Evolutionary conservation across 2,113 vertebrate species (phyloP), one percentile per base, ranked within the genome.

Genomic region (Anoplopoma fimbria): DNA sequence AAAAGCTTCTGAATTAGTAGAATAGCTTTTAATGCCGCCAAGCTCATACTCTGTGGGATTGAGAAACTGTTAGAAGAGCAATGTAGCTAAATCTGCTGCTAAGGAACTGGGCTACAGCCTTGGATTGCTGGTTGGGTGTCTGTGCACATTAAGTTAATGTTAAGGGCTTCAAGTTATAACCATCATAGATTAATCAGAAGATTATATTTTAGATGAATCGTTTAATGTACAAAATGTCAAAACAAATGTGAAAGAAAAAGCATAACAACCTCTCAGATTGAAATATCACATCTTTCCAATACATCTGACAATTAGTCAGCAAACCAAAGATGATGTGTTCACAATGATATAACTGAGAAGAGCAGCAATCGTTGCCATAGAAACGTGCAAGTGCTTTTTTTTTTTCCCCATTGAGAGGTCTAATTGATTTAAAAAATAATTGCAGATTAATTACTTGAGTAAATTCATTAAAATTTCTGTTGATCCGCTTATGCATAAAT

Each of bases 1-100:
- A 60, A 65, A 71, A 77, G 75, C 79, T 25, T 79, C 21, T 69
- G 55, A 76, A 72, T 82, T 76, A 69, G 45, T n/a, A 47, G n/a
- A 34, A 13, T 67, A 34, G 51, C 33, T 75, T 53, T 68, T 60
- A 63, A 49, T 25, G 31, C 57, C 62, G 31, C 73, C 65, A 83
- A 75, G 15, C n/a, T 17, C 42, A n/a, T 47, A 36, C 58, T 70
- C 69, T 55, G 69, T 40, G 79, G 47, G 64, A 74, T 77, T 86
- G 61, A 72, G 40, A 74, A 31, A 27, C 45, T 58, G 38, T 23
- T 10, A 72, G 19, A 60, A 21, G 17, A 71, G 45, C 60, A 55
- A 25, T 33, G 53, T 17, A 29, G 21, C 61, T 77, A 4, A 40
- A 62, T 62, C 61, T 65, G 65, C 0, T 70, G 53, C 17, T 42